These are phyloP conservation scores for Clarias platycephalus DNA, from an alignment of 2,797 vertebrate species.

Conservation along the genomic window DNA sequence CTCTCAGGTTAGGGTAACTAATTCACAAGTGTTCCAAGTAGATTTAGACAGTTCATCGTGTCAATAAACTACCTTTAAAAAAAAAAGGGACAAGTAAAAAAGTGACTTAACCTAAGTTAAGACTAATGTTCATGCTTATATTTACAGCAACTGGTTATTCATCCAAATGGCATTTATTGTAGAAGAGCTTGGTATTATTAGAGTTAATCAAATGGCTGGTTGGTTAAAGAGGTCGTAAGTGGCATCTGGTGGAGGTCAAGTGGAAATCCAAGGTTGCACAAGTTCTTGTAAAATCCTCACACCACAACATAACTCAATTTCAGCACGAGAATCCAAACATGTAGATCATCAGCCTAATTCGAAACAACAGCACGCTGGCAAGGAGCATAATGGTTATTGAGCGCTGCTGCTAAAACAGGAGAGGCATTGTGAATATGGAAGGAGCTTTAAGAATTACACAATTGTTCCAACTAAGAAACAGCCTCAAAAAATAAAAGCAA, in stretches of 20 bases:
- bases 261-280: slow-evolving; percentile 62
- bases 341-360: slow-evolving; percentile 63
- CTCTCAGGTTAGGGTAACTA: slow-evolving; percentile 47
- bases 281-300: slow-evolving; percentile 56
- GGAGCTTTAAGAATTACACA: slow-evolving; percentile 44
- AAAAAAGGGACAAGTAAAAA: neutral
- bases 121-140: slow-evolving; percentile 65
- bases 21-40: slow-evolving; percentile 52
- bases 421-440: slow-evolving; percentile 63
- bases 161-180: slow-evolving; percentile 63
- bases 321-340: slow-evolving; percentile 43
- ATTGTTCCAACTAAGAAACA: slow-evolving; percentile 58
- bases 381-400: slow-evolving; percentile 53
- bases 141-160: slow-evolving; percentile 54
- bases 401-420: slow-evolving; percentile 62
- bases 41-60: neutral
- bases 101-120: slow-evolving; percentile 52
- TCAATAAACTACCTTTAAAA: slow-evolving; percentile 15
- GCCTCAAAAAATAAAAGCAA: neutral
- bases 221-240: slow-evolving; percentile 64
- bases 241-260: slow-evolving; percentile 56
- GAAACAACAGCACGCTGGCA: slow-evolving; percentile 52
- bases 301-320: slow-evolving; percentile 56
- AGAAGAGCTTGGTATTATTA: slow-evolving; percentile 62
- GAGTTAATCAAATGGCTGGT: slow-evolving; percentile 64